These are phyloP conservation scores for Coryphaenoides rupestris DNA, from an alignment of 2,113 vertebrate genomes.

Conservation along the genomic window DNA sequence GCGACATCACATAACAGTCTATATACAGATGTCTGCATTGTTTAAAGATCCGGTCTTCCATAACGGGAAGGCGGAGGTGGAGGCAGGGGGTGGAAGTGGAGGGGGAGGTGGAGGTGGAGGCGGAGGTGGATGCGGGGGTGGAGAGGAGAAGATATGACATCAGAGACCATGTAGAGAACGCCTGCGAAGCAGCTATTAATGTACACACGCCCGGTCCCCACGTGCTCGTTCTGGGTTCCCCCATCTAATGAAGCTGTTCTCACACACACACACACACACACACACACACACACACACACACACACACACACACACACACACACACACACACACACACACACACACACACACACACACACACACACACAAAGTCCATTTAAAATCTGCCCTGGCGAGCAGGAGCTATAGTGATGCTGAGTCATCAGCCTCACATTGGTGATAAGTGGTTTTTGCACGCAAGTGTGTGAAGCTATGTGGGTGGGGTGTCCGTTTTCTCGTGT, in stretches of 20 bases:
- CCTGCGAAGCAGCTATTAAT: slow-evolving; percentile 49
- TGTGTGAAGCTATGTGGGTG: not conserved
- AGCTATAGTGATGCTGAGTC: slow-evolving; percentile 49
- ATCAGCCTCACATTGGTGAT: slow-evolving; percentile 29
- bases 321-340: no score
- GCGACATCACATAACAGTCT: slow-evolving; percentile 44
- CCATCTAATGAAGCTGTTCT: slow-evolving; percentile 54
- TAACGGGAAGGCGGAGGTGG: not conserved
- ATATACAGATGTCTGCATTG: slow-evolving; percentile 28
- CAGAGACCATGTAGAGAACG: not conserved
- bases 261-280: slow-evolving; percentile 3
- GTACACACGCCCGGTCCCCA: slow-evolving; percentile 27
- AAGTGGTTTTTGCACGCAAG: not conserved
- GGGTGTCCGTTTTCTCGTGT: no score
- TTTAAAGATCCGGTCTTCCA: slow-evolving; percentile 28
- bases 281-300: no score
- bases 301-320: no score
- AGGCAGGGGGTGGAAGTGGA: not conserved
- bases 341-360: no score
- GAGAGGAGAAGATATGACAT: slow-evolving; percentile 42
- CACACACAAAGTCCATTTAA: slow-evolving; percentile 30
- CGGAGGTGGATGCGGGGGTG: not conserved
- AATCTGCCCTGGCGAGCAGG: slow-evolving; percentile 49
- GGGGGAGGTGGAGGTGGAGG: not conserved
- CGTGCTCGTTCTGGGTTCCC: slow-evolving; percentile 40